Conservation (phyloP, 2,797 vertebrate genomes). For the Alexandromys oeconomus region DNA sequence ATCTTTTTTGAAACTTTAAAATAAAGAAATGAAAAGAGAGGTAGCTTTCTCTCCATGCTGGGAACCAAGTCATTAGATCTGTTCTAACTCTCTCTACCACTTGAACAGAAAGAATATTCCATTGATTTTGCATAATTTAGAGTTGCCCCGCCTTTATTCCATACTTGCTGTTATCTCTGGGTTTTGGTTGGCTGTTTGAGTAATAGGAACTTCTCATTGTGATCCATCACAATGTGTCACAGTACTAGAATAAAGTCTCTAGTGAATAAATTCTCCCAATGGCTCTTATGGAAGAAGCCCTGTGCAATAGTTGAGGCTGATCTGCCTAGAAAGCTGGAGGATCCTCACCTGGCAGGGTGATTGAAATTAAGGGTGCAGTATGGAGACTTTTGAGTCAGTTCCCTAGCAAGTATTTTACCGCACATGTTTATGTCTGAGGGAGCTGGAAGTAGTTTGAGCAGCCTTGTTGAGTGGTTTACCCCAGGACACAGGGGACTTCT, state of each 20-base stretch:
- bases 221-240: not conserved
- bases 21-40: not conserved
- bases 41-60: not conserved
- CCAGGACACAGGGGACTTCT: not conserved
- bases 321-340: not conserved
- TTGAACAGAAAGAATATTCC: not conserved
- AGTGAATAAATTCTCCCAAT: not conserved
- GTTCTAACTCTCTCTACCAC: not conserved
- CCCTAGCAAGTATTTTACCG: not conserved
- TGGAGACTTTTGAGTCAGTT: not conserved
- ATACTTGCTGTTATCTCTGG: not conserved
- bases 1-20: conserved; percentile 3
- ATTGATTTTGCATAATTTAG: not conserved
- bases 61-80: not conserved
- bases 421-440: not conserved
- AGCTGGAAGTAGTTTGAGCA: not conserved
- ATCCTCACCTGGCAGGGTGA: rapidly evolving
- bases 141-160: not conserved
- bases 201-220: not conserved
- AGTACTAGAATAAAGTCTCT: not conserved
- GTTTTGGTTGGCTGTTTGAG: not conserved
- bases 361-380: not conserved
- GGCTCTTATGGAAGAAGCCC: not conserved
- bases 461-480: too few species aligned
- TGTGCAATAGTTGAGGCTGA: not conserved